Evolutionary conservation across 2,113 vertebrate species (phyloP).

Genomic region (Halichoeres trimaculatus): DNA sequence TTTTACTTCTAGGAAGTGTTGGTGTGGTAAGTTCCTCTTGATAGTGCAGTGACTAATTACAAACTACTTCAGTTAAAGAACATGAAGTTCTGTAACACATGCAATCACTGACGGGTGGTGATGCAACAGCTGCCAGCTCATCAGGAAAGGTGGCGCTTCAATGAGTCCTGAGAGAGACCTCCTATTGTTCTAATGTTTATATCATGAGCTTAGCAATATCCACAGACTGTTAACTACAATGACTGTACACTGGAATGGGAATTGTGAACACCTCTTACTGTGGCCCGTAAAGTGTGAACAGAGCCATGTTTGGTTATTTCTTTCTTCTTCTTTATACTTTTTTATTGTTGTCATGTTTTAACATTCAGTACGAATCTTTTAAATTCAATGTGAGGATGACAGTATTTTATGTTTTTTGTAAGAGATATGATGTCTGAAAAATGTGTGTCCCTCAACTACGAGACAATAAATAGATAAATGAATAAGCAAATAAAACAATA

Average conservation of each 20-base stretch:
- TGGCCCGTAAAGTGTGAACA: not conserved
- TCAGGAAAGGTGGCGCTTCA: slow-evolving; percentile 67
- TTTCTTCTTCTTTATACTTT: no score
- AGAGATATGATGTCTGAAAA: no score
- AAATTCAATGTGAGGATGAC: no score
- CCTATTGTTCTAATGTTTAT: slow-evolving; percentile 63
- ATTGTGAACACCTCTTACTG: slow-evolving; percentile 12
- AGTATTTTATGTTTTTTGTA: no score
- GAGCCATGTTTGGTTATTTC: no score
- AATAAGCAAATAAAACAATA: no score
- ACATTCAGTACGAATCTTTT: no score
- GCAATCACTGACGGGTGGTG: slow-evolving; percentile 62
- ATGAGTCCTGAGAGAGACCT: slow-evolving; percentile 53
- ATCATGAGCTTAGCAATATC: slow-evolving; percentile 36
- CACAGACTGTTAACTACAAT: slow-evolving; percentile 40
- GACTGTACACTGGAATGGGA: slow-evolving; percentile 17
- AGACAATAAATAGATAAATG: no score
- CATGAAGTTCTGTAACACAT: slow-evolving; percentile 61
- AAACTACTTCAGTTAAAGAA: slow-evolving; percentile 64
- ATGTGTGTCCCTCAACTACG: no score
- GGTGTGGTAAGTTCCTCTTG: slow-evolving; percentile 65
- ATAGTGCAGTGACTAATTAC: slow-evolving; percentile 70
- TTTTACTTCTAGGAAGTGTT: slow-evolving; percentile 61
- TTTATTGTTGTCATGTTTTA: no score
- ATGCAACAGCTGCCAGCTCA: slow-evolving; percentile 72